These are phyloP conservation scores for Amaurobius ferox DNA, from an alignment of 2,888 invertebrate species.

Conservation along the genomic window DNA sequence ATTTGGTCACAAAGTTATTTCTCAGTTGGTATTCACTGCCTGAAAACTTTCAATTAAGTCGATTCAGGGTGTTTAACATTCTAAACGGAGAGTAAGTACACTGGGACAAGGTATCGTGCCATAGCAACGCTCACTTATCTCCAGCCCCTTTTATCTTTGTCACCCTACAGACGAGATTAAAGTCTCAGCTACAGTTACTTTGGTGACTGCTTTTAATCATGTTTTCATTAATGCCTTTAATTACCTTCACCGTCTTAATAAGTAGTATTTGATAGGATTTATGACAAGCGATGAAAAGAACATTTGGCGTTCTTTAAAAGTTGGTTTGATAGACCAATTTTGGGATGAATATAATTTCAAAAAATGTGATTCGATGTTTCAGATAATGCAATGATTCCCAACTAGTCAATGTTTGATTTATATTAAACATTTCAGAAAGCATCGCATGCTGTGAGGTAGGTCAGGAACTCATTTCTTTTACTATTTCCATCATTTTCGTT, in stretches of 20 bases:
- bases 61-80: slow-evolving; percentile 14
- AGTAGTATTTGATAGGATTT: slow-evolving; percentile 26
- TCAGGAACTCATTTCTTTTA: too few species aligned
- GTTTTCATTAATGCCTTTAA: slow-evolving; percentile 70
- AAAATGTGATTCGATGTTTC: too few species aligned
- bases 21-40: background rate
- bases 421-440: too few species aligned
- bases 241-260: slow-evolving; percentile 60
- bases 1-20: background rate
- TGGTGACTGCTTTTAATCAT: slow-evolving; percentile 53
- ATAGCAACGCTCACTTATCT: slow-evolving; percentile 13
- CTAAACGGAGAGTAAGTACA: slow-evolving; percentile 9
- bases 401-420: too few species aligned
- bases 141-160: slow-evolving; percentile 35
- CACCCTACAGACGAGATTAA: slow-evolving; percentile 10
- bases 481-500: too few species aligned
- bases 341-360: too few species aligned
- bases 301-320: background rate
- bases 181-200: slow-evolving; percentile 14
- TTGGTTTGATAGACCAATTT: background rate
- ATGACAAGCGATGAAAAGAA: background rate
- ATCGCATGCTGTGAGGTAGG: too few species aligned
- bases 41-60: slow-evolving; percentile 36
- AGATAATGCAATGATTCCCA: too few species aligned
- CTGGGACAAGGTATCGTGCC: slow-evolving; percentile 48